Evolutionary conservation across 2,888 invertebrate species (phyloP), one percentile per base, ranked within the genome.

Genomic region (Seira sanloemensis): DNA sequence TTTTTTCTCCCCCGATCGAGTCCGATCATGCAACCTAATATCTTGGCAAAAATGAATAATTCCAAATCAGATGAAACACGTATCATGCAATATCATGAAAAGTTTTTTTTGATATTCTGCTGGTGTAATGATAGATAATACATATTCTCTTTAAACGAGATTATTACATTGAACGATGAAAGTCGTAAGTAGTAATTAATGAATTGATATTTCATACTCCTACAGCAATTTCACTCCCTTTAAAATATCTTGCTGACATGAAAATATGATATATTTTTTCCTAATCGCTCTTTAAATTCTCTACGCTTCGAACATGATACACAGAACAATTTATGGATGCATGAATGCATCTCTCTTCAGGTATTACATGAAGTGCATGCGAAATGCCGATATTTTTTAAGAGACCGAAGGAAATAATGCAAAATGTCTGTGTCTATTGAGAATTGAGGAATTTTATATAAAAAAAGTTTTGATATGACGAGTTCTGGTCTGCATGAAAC

Each of bases 171-270:
- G 69, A 50, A 75, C 71, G 75, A 81, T 81, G 81, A 81, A 76
- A 75, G 65, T 62, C 71, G 69, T 81, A 81, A 75, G 71, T 81
- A 76, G 81, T 81, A 81, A 81, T 81, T 81, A 81, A 74, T 26
- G 80, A 62, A 75, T 76, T 68, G 69, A 65, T 81, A 37, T 37
- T 74, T 65, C 37, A 18, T 76, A 37, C 37, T 37, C 12, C n/a
- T n/a, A n/a, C n/a, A n/a, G n/a, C n/a, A n/a, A 37, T 12, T 37
- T 37, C 12, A 37, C 12, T 37, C 37, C 37, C 37, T 37, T 37
- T 37, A 37, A 37, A 37, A 46, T 68, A 26, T 74, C 68, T 74
- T 76, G 81, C 81, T 81, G 81, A 81, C 81, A 76, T 71, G 75
- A 74, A 67, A 71, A 81, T 81, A 50, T 26, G 81, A 81, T 62